Conservation (phyloP, 2,888 invertebrate species). For the Lydus trimaculatus region DNA sequence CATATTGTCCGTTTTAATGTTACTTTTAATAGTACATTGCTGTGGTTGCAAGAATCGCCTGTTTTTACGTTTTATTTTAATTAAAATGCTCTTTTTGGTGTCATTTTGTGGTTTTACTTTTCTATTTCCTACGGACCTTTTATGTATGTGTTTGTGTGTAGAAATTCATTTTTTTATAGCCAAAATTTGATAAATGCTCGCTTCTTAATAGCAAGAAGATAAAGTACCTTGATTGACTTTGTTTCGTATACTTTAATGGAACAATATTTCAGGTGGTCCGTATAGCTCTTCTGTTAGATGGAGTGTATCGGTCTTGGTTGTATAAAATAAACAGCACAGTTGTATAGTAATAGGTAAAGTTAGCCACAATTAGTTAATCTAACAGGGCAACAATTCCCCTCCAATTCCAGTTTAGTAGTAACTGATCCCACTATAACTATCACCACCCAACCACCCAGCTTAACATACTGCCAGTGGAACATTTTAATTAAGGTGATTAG, state of each 20-base stretch:
- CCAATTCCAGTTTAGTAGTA: neutral
- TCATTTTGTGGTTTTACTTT: slow-evolving; percentile 21
- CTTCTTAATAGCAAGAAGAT: neutral
- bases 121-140: neutral
- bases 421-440: neutral
- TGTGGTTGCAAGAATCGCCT: slow-evolving; percentile 20
- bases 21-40: slow-evolving; percentile 12
- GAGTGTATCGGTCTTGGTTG: slow-evolving; percentile 19
- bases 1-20: neutral
- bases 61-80: slow-evolving; percentile 30
- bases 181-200: neutral
- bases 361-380: slow-evolving; percentile 60
- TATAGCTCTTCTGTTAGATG: slow-evolving; percentile 8
- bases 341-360: slow-evolving; percentile 59
- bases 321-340: slow-evolving; percentile 57
- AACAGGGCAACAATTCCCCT: slow-evolving; percentile 38
- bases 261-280: slow-evolving; percentile 39
- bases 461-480: slow-evolving; percentile 45
- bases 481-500: slow-evolving; percentile 63
- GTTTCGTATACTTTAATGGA: slow-evolving; percentile 32
- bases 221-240: neutral
- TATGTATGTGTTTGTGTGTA: neutral
- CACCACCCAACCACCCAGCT: slow-evolving; percentile 1
- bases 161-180: neutral
- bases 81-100: slow-evolving; percentile 24